Percentiles rank a stretch among this genome's conserved stretches.
Conservation (phyloP, 2,113 vertebrate genomes). For the Hypocryptadius cinnamomeus region DNA sequence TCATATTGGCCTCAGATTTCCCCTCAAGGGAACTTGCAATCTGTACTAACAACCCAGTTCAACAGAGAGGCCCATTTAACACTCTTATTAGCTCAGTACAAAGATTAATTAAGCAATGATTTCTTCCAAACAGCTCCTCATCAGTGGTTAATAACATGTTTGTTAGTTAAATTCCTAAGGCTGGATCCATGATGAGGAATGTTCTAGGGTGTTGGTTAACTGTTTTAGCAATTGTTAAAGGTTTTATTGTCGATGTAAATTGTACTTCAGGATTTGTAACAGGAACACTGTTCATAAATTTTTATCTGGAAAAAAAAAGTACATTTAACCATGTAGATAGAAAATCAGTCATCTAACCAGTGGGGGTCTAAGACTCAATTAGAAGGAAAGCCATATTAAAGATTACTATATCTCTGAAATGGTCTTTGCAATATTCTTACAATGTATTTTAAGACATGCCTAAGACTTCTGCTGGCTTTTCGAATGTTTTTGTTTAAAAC, state of each 20-base stretch:
- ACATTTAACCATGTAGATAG: neutral
- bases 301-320: neutral
- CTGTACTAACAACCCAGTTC: constrained; percentile 37
- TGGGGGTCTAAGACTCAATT: neutral
- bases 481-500: neutral
- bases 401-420: neutral
- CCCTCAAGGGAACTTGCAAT: constrained; percentile 25
- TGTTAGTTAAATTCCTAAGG: constrained; percentile 53
- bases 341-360: neutral
- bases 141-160: constrained; percentile 45
- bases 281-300: neutral
- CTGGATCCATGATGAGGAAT: neutral
- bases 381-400: neutral
- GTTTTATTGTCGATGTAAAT: constrained; percentile 9
- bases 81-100: constrained; percentile 51
- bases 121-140: constrained; percentile 21
- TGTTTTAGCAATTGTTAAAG: neutral
- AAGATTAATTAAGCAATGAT: constrained; percentile 68
- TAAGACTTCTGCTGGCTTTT: neutral
- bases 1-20: constrained; percentile 10
- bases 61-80: constrained; percentile 44
- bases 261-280: constrained; percentile 15
- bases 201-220: constrained; percentile 18
- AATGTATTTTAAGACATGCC: neutral
- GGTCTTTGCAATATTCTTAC: neutral